Base-by-base conservation (phyloP, 1,140 invertebrate genomes). In the Lasioglossum albipes region DNA sequence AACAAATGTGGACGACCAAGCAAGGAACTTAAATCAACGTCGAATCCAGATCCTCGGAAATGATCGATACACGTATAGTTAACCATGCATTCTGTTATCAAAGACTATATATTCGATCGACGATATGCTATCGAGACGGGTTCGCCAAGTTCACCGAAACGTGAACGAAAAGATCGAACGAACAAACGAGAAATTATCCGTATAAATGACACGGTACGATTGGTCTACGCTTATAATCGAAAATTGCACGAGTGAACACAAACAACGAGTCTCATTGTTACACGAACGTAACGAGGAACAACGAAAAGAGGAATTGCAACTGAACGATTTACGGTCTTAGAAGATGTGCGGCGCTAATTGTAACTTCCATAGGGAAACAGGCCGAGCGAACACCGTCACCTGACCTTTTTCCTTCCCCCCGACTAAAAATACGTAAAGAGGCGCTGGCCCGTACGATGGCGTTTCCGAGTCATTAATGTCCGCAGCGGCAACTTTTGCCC, bases 361-460 rank as follows among this genome's bases (percentile, higher is more conserved):
- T 13, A 96, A 90, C 84, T 95, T 95, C 95, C 95, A 96, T 20
- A 96, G 92, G 0, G 95, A 95, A 7, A 96, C 93, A 0, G 95
- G 95, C 84, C 95, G 93, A 81, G 95, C 95, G 79, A 96, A 96
- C 22, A 95, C 94, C 3, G 95, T 95, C 2, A 96, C 95, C 82
- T 95, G 95, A 12, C 95, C 95, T 59, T 95, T 95, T 84, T 96
- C 95, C 84, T 95, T 96, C 0, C 95, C 95, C 9, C 95, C 95
- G 9, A 96, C 92, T 7, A 96, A 81, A 86, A 95, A 96, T 18
- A 96, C 94, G 81, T 95, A 95, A 27, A 95, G 90, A 0, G 95
- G 94, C n/a, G 95, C 93, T 18, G 92, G 92, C 7, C 91, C 92
- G 4, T 87, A 87, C 6, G 83, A 79, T 0, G 91, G 91, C 0